phyloP scores from a whole-genome alignment of 2,888 invertebrate species.

The Cephalotes varians region DNA sequence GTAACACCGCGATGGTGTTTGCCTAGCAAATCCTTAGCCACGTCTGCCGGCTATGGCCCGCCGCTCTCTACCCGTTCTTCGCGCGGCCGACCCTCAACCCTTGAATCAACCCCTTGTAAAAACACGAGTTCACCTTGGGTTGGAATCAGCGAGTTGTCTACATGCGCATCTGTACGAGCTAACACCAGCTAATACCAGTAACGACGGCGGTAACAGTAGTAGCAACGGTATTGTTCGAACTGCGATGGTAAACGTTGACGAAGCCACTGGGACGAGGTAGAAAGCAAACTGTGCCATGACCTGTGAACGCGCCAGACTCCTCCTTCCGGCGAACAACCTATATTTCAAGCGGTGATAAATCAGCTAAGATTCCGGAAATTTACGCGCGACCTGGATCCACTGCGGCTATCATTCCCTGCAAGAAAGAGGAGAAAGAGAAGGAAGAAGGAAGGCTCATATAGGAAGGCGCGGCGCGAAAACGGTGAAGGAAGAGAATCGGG shows the following conservation, averaged over 20 bases:
- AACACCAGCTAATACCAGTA: constrained; percentile 39
- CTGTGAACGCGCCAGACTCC: constrained; percentile 68
- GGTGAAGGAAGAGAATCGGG: constrained; percentile 31
- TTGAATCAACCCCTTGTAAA: constrained; percentile 74
- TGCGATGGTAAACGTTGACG: constrained; percentile 26
- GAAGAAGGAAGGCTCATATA: constrained; percentile 32
- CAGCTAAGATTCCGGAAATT: constrained; percentile 82
- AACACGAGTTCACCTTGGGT: constrained; percentile 70
- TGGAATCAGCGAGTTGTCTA: constrained; percentile 56
- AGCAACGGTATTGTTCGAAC: not conserved
- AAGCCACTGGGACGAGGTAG: constrained; percentile 39
- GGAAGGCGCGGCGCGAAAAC: constrained; percentile 42
- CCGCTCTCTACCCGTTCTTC: constrained; percentile 58
- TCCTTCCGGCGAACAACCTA: constrained; percentile 78
- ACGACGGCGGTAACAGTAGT: not conserved
- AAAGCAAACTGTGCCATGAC: constrained; percentile 74
- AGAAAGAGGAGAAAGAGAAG: constrained; percentile 21
- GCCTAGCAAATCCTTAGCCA: constrained; percentile 81
- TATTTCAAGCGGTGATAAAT: constrained; percentile 81
- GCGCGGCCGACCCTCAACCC: constrained; percentile 45
- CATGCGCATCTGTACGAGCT: constrained; percentile 28
- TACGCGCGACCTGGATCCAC: constrained; percentile 82
- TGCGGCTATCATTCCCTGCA: constrained; percentile 76
- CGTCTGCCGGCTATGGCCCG: constrained; percentile 69
- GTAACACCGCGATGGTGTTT: constrained; percentile 81